These are phyloP conservation scores for Masticophis lateralis DNA, from an alignment of 2,797 vertebrate species.

Conservation along the genomic window DNA sequence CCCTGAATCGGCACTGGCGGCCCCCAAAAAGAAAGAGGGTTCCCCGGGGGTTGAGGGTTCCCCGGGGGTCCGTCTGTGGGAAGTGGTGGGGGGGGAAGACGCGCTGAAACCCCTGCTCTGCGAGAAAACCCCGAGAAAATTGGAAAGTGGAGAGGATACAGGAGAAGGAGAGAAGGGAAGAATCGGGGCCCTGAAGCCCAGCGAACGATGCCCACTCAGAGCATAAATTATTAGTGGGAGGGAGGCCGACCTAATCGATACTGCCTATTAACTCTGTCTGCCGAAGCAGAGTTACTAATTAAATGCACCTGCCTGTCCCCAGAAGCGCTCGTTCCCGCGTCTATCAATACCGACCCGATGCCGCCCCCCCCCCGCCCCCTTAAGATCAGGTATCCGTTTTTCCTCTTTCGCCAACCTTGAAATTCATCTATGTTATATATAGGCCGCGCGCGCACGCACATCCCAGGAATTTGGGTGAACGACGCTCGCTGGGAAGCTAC, in stretches of 20 bases:
- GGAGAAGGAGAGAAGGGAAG: background rate
- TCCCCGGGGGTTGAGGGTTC: background rate
- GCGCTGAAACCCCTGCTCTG: too few species aligned
- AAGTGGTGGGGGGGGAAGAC: too few species aligned
- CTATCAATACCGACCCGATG: background rate
- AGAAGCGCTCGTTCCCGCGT: background rate
- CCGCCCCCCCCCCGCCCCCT: background rate
- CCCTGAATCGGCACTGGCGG: conserved; percentile 66
- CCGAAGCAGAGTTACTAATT: too few species aligned
- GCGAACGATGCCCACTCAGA: background rate
- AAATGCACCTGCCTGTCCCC: background rate
- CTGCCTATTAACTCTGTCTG: too few species aligned
- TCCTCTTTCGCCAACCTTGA: background rate
- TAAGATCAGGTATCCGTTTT: background rate
- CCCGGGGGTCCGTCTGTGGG: background rate
- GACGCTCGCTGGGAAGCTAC: background rate
- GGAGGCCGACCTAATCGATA: background rate
- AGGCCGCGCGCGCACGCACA: background rate
- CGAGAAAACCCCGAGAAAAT: background rate
- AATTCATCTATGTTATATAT: background rate
- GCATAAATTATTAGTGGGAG: background rate
- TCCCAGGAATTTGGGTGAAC: background rate
- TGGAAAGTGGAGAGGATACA: too few species aligned
- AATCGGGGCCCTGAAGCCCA: background rate
- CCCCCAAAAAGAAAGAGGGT: background rate